Evolutionary conservation across 64 coral and sea anemone genomes (phyloP), one percentile per base, ranked within the genome.

Genomic region (Actinia equina): DNA sequence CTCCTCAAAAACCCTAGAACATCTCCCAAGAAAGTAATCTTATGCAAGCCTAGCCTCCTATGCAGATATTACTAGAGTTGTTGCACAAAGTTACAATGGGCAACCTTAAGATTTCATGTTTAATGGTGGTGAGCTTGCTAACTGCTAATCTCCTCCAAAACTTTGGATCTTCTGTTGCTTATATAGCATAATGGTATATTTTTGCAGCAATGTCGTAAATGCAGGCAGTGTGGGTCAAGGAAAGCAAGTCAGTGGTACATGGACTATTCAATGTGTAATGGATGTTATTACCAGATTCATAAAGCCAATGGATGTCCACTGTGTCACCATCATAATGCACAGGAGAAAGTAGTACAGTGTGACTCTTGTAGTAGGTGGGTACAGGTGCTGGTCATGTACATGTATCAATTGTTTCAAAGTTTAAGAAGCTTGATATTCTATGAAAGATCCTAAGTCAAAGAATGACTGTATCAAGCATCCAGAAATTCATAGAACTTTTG

Each of bases 331-430:
- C 85, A 86, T 23, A 92, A 90, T 54, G 88, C 77, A 12, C 86
- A 90, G 30, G 71, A 86, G 30, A 90, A 87, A 63, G 89, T 89
- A 4, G 91, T 99, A 18, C 97, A 99, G 63, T 99, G 97, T 89
- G 93, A 99, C 43, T 95, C 97, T 0, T 99, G 97, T 77, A 99
- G 91, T 88, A 99, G 91, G 97, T 99, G 42, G 2, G 67, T 71
- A 14, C 8, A 64, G 17, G 5, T 7, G 22, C 25, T 6, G n/a
- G 0, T 6, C n/a, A n/a, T n/a, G n/a, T n/a, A n/a, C 7, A 17
- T 70, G 65, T 4, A 11, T 10, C 65, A 5, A 10, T n/a, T 71
- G 6, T n/a, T 30, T 11, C 22, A 71, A 71, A 71, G 11, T 37
- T 69, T 13, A 74, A 41, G 27, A 42, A 42, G 5, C 30, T 58